Evolutionary conservation across 2,113 vertebrate genomes (phyloP), one percentile per base, ranked within the genome.

Genomic region (Salvator merianae): DNA sequence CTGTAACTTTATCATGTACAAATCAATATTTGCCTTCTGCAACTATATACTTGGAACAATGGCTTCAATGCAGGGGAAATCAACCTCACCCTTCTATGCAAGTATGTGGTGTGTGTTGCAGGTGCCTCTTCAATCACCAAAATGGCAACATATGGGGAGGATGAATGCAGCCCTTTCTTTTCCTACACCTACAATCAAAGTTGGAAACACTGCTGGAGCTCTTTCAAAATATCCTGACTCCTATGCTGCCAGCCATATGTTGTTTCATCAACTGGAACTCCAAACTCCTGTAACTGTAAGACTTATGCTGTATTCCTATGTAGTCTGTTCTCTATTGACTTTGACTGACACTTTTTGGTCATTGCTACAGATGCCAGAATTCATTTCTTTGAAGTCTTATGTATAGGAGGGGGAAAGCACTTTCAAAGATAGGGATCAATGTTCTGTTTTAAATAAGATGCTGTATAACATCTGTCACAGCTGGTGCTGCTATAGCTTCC

Each of bases 211-310:
- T 91, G 87, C 95, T 92, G 96, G 95, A 96, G 95, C 90, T 95
- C 95, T 95, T 95, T 95, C 93, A 94, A 95, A 95, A 92, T 88
- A 94, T 93, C 94, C 94, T 94, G 92, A 91, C 91, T 81, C 81
- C 88, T 90, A 91, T 95, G 92, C 96, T 95, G 95, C 93, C 93
- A 90, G 93, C 95, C 95, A 96, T 94, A 96, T 96, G 95, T 95
- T 93, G 89, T 91, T 94, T 91, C 90, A 91, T 90, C 91, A 92
- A 40, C 79, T 77, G 90, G 38, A 76, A 81, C 91, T 83, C 86
- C 89, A 88, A 95, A 92, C 92, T 92, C 72, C 30, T 90, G 75
- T 95, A 92, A 94, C 91, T 86, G 82, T 92, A 91, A 81, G 93
- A 90, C 91, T 93, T 85, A 88, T 83, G 84, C 91, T 73, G 87